A percentile compares a stretch with the other conserved stretches of the same genome.
Evolutionary conservation across 2,113 vertebrate species (phyloP).

Genomic region (Papio anubis): DNA sequence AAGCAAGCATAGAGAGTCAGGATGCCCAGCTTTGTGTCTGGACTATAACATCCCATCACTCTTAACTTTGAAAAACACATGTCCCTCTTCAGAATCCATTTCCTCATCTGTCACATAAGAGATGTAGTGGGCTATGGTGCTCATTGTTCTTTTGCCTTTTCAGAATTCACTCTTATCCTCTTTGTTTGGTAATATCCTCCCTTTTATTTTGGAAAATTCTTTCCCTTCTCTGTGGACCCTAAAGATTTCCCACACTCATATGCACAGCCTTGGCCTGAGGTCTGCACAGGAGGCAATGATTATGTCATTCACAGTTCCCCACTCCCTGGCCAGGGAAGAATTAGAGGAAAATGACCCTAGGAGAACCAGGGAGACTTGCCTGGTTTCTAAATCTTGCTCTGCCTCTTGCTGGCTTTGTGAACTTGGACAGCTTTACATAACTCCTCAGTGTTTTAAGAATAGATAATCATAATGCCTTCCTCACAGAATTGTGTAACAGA

Average conservation of each 20-base stretch:
- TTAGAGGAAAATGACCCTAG: neutral
- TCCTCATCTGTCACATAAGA: neutral
- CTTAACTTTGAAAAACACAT: neutral
- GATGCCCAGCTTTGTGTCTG: neutral
- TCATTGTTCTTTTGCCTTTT: neutral
- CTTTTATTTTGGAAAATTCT: neutral
- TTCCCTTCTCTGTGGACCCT: neutral
- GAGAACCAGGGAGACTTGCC: neutral
- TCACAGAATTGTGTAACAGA: neutral
- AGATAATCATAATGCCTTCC: neutral
- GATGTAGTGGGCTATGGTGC: fast-evolving
- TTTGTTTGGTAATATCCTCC: neutral
- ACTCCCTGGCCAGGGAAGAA: neutral
- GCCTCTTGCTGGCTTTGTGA: neutral
- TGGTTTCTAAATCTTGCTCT: neutral
- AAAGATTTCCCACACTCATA: too few species aligned
- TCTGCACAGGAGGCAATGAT: neutral
- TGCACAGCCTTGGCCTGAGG: neutral
- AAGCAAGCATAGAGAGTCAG: neutral
- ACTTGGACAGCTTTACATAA: neutral
- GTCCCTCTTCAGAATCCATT: neutral
- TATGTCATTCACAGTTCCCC: neutral
- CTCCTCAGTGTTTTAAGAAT: neutral
- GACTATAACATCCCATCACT: neutral
- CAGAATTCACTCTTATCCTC: neutral